Evolutionary conservation across 2,113 vertebrate genomes (phyloP), one percentile per base, ranked within the genome.

Genomic region (Rhinoderma darwinii): DNA sequence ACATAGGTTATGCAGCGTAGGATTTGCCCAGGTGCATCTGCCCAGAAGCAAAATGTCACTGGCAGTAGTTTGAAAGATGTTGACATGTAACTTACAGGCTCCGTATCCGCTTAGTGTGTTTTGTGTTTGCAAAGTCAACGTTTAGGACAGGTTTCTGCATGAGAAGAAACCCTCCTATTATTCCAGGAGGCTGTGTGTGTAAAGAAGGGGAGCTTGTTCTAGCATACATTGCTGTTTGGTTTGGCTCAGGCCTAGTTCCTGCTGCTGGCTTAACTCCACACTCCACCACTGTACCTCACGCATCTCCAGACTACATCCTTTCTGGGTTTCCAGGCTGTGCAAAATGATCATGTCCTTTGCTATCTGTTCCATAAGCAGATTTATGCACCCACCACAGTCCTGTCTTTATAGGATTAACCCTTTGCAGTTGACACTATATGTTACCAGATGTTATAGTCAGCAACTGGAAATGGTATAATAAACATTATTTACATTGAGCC

Each of bases 311-410:
- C 78, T 5, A 79, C 78, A 82, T 87, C 85, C 68, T 82, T 25
- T 86, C 63, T 47, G 50, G 30, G 77, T 82, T 86, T 86, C 77
- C 85, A 82, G 85, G 66, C 70, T 84, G 86, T 87, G 86, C 84
- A 89, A 88, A 88, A 88, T 85, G 44, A 37, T 41, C 51, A n/a
- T 86, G 70, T 66, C 84, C 61, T 86, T 50, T 89, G 88, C 89
- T 90, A 88, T 88, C 91, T 89, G 88, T 82, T 84, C 88, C 66
- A 87, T 89, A 88, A 88, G 77, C 91, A 74, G 88, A 88, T 84
- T 82, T 87, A 88, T 89, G 84, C 84, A 86, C 25, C 30, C 83
- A 73, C 89, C 25, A 3, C 85, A 68, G 18, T 87, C 51, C 66
- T 75, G 84, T 32, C 25, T 8, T 43, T 12, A 61, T 14, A 14